These are phyloP conservation scores for Danaus melanippus DNA, from an alignment of 1,140 invertebrate genomes.

Conservation along the genomic window DNA sequence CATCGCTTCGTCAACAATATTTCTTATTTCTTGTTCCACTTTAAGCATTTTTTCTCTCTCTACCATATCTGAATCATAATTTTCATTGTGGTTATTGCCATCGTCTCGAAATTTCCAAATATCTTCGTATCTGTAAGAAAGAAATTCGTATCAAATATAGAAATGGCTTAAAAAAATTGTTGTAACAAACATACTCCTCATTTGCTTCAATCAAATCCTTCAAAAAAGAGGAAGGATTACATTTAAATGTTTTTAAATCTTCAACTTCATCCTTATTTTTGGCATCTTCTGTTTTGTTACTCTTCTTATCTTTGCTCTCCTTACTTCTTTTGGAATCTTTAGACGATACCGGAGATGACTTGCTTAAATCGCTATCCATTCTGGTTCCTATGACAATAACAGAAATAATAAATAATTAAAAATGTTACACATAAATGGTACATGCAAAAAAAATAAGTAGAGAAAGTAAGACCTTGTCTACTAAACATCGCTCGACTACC, in stretches of 20 bases:
- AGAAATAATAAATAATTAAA: no score
- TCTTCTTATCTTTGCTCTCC: constrained; percentile 71
- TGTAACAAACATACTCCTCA: constrained; percentile 70
- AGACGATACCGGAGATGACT: constrained; percentile 82
- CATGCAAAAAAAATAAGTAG: background rate
- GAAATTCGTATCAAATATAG: constrained; percentile 7
- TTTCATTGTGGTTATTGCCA: constrained; percentile 71
- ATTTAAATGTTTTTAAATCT: constrained; percentile 71
- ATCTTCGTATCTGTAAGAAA: constrained; percentile 75
- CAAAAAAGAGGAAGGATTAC: constrained; percentile 73
- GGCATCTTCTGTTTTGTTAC: constrained; percentile 56
- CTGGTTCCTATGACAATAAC: constrained; percentile 56
- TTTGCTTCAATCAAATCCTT: constrained; percentile 74
- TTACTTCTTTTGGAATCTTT: constrained; percentile 84
- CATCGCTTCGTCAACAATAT: constrained; percentile 89
- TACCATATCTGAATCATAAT: constrained; percentile 87
- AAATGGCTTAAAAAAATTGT: constrained; percentile 36
- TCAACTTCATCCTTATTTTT: constrained; percentile 76
- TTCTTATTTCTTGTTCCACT: constrained; percentile 87
- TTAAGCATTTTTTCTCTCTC: constrained; percentile 85
- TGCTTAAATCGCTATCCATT: constrained; percentile 82
- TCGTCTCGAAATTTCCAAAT: constrained; percentile 89
- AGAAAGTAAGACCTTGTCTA: constrained; percentile 73
- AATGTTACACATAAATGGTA: constrained; percentile 1
- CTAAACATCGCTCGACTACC: constrained; percentile 88